Evolutionary conservation across 1,140 invertebrate genomes (phyloP).

Genomic region (Chrysomallon squamiferum): DNA sequence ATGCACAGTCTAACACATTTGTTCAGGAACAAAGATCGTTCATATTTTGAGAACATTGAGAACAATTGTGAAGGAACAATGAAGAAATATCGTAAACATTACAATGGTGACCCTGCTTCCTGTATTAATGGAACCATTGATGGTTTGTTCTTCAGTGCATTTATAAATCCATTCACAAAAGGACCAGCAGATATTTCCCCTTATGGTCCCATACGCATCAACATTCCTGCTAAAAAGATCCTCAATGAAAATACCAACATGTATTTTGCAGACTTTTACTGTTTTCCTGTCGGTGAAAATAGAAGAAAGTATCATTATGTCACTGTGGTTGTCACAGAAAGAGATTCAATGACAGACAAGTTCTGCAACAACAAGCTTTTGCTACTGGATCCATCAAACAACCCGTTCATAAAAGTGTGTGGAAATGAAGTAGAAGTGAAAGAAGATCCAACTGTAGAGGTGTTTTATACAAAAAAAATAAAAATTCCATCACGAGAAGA

Average conservation of each 20-base stretch:
- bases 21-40: slow-evolving; percentile 22
- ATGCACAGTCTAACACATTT: slow-evolving; percentile 7
- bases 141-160: slow-evolving; percentile 30
- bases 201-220: slow-evolving; percentile 19
- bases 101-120: slow-evolving; percentile 23
- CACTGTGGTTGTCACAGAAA: slow-evolving; percentile 29
- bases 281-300: slow-evolving; percentile 20
- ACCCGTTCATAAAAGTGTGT: slow-evolving; percentile 20
- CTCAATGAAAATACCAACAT: slow-evolving; percentile 20
- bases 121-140: slow-evolving; percentile 24
- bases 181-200: slow-evolving; percentile 8
- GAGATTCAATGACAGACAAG: slow-evolving; percentile 20
- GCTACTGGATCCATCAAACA: slow-evolving; percentile 21
- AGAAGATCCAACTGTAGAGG: slow-evolving; percentile 22
- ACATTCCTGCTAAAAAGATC: slow-evolving; percentile 17
- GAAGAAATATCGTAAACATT: slow-evolving; percentile 27
- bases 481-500: slow-evolving; percentile 9
- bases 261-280: slow-evolving; percentile 50
- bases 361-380: slow-evolving; percentile 41
- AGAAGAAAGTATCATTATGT: too few species aligned
- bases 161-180: slow-evolving; percentile 12
- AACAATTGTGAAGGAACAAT: slow-evolving; percentile 18
- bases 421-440: slow-evolving; percentile 8
- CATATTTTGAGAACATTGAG: slow-evolving; percentile 16
- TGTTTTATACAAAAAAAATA: slow-evolving; percentile 34